These are phyloP conservation scores for Macheiramphus alcinus DNA, from an alignment of 2,113 vertebrate genomes.

Conservation along the genomic window DNA sequence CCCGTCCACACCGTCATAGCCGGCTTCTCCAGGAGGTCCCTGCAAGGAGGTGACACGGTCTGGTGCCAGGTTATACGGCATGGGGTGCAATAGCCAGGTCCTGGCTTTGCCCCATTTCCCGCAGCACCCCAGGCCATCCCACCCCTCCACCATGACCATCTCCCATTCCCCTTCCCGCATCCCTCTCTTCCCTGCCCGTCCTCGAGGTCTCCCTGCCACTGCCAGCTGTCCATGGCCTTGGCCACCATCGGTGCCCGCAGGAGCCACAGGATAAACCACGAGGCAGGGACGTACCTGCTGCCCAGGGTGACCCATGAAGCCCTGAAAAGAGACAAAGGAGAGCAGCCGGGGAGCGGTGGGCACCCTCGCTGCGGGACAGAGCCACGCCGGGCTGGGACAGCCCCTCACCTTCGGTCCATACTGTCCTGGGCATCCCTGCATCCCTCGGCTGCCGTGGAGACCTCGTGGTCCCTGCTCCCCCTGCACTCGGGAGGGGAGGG, in stretches of 20 bases:
- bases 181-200: background rate
- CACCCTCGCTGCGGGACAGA: accelerated
- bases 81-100: background rate
- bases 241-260: background rate
- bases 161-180: background rate
- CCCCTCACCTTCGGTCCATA: background rate
- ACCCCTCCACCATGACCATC: background rate
- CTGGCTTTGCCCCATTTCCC: background rate
- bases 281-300: background rate
- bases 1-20: background rate
- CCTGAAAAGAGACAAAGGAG: background rate
- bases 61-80: too few species aligned
- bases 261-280: background rate
- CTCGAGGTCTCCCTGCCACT: background rate
- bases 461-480: background rate
- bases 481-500: background rate
- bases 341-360: background rate
- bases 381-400: accelerated
- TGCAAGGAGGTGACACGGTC: background rate
- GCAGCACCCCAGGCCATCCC: background rate
- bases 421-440: background rate
- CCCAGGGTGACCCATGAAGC: background rate
- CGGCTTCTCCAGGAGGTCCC: background rate
- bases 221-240: background rate
- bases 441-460: background rate